Percentiles rank a stretch among this genome's conserved stretches.
phyloP scores from a whole-genome alignment of 1,140 invertebrate species.

The Adelges cooleyi region DNA sequence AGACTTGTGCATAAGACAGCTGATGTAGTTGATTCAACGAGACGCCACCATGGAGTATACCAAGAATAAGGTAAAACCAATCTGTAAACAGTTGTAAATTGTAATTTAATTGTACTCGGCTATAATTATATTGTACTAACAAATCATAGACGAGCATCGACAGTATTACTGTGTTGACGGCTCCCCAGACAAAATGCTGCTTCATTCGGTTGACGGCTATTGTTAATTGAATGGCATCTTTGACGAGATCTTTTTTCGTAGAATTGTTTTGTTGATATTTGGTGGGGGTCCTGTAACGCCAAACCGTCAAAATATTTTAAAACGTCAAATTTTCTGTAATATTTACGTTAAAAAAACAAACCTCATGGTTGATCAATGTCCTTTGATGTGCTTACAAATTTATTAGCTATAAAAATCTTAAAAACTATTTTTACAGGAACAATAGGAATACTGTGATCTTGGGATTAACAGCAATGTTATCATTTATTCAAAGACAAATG shows the following conservation, averaged over 20 bases:
- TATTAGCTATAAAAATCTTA: too few relatives aligned
- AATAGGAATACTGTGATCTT: too few relatives aligned
- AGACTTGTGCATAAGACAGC: background rate
- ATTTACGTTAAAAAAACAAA: background rate
- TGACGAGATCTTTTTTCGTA: background rate
- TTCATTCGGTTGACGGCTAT: conserved; percentile 14
- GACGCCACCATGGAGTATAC: conserved; percentile 18
- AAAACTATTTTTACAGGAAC: too few relatives aligned
- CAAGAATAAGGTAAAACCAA: conserved; percentile 14
- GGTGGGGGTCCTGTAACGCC: background rate
- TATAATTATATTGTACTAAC: background rate
- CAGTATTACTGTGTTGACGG: background rate
- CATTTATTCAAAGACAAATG: too few relatives aligned
- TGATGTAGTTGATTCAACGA: conserved; percentile 9
- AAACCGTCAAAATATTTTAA: background rate
- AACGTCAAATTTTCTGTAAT: background rate
- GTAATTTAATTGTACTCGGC: background rate
- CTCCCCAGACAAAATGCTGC: conserved; percentile 16
- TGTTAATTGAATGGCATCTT: conserved; percentile 20
- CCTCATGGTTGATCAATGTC: conserved; percentile 13
- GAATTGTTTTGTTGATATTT: background rate
- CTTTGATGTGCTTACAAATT: too few relatives aligned
- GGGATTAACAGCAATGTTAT: too few relatives aligned
- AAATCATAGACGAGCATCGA: conserved; percentile 14
- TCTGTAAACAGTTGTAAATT: background rate